Conservation (phyloP, 2,888 invertebrate genomes). For the Crioceris asparagi region DNA sequence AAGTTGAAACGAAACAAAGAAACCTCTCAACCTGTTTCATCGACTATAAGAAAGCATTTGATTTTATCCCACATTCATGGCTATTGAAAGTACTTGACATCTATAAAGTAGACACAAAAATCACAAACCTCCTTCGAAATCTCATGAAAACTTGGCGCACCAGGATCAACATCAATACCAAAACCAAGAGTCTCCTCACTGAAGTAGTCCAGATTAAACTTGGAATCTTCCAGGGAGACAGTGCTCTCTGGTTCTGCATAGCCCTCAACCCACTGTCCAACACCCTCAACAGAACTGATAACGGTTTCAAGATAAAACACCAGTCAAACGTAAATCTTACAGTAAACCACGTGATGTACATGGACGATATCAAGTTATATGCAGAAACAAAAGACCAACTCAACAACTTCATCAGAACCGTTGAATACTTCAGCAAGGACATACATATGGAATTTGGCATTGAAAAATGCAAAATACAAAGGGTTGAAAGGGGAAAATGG, state of each 20-base stretch:
- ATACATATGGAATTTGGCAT: too few species aligned
- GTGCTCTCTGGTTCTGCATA: background rate
- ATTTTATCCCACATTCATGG: background rate
- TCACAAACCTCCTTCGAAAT: background rate
- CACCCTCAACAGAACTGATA: too few species aligned
- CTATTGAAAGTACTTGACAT: background rate
- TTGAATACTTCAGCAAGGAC: too few species aligned
- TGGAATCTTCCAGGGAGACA: background rate
- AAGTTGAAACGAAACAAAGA: background rate
- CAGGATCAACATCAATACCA: background rate
- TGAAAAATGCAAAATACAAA: too few species aligned
- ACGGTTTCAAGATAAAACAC: too few species aligned
- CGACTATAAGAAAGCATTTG: slow-evolving; percentile 1
- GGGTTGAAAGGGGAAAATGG: background rate
- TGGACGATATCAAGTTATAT: too few species aligned
- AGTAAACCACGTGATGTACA: too few species aligned
- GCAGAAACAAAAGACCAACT: too few species aligned
- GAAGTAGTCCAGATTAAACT: background rate
- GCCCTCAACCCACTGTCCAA: too few species aligned
- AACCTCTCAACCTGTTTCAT: background rate
- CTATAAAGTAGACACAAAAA: background rate
- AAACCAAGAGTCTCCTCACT: background rate
- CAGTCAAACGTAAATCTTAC: too few species aligned
- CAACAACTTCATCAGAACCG: too few species aligned
- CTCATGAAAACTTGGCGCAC: background rate